Conservation (phyloP, 2,113 vertebrate genomes). For the Anser cygnoides region DNA sequence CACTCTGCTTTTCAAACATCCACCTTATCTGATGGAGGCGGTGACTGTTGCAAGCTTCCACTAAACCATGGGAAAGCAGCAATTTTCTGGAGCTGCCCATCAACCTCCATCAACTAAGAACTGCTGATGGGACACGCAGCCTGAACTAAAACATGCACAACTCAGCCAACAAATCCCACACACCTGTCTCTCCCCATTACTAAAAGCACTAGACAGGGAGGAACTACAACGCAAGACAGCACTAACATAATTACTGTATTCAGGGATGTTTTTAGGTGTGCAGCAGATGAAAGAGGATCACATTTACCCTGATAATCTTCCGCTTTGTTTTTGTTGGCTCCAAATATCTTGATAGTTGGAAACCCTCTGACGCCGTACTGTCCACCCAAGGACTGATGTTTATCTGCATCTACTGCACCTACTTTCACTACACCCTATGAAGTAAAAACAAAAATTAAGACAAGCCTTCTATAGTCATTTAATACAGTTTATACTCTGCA, state of each 20-base stretch:
- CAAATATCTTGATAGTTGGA: conserved; percentile 97
- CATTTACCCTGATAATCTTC: conserved; percentile 94
- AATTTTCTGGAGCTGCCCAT: not conserved
- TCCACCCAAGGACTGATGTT: conserved; percentile 91
- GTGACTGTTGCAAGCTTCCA: not conserved
- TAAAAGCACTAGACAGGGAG: not conserved
- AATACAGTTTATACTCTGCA: not conserved
- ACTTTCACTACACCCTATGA: conserved; percentile 91
- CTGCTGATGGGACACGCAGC: not conserved
- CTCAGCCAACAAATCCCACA: not conserved
- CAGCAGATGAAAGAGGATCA: not conserved
- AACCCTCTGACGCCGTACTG: conserved; percentile 93
- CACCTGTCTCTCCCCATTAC: not conserved
- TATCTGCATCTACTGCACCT: conserved; percentile 94
- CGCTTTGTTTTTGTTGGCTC: conserved; percentile 92
- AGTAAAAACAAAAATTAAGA: not conserved
- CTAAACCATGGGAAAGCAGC: not conserved
- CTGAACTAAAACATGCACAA: not conserved
- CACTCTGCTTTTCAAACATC: not conserved
- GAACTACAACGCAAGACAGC: not conserved
- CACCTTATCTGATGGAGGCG: not conserved
- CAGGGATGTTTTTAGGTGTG: not conserved
- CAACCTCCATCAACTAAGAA: not conserved
- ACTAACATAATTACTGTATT: not conserved
- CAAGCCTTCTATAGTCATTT: not conserved